Conservation (phyloP, 2,888 invertebrate genomes). For the Oscheius myriophilus region DNA sequence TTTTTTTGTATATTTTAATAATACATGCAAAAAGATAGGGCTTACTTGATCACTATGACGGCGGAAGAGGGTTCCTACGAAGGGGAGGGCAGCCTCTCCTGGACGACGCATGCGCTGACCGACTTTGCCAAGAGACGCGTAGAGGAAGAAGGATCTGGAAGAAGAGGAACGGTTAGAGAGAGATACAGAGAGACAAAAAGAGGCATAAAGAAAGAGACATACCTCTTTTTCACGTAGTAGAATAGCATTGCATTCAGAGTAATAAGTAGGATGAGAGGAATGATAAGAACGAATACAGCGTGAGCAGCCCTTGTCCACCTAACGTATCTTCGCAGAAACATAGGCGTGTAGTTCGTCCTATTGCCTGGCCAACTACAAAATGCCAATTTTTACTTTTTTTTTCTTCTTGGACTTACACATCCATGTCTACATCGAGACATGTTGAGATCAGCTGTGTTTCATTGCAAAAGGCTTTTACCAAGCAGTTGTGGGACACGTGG, state of each 20-base stretch:
- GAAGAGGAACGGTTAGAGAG: no score
- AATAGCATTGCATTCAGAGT: constrained; percentile 47
- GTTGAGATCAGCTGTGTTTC: constrained; percentile 59
- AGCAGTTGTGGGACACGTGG: constrained; percentile 59
- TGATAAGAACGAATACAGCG: constrained; percentile 58
- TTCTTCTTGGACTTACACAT: constrained; percentile 51
- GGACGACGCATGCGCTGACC: constrained; percentile 39
- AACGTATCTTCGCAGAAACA: constrained; percentile 51
- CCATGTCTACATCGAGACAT: constrained; percentile 53
- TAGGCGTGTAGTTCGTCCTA: constrained; percentile 53
- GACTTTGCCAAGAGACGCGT: constrained; percentile 48
- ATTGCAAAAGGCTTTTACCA: constrained; percentile 60
- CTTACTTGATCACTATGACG: constrained; percentile 52
- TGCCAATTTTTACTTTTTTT: neutral
- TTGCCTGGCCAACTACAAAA: constrained; percentile 63
- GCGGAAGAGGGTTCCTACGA: constrained; percentile 46
- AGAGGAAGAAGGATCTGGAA: constrained; percentile 49
- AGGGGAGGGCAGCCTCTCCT: constrained; percentile 46
- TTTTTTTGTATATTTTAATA: no score
- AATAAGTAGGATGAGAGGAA: constrained; percentile 59
- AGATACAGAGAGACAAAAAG: no score
- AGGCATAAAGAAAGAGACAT: constrained; percentile 30
- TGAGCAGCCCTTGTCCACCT: constrained; percentile 56
- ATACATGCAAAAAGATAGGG: no score
- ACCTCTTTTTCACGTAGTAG: constrained; percentile 53